Evolutionary conservation across 2,888 invertebrate genomes (phyloP), one percentile per base, ranked within the genome.

Genomic region (Julus scanicus): DNA sequence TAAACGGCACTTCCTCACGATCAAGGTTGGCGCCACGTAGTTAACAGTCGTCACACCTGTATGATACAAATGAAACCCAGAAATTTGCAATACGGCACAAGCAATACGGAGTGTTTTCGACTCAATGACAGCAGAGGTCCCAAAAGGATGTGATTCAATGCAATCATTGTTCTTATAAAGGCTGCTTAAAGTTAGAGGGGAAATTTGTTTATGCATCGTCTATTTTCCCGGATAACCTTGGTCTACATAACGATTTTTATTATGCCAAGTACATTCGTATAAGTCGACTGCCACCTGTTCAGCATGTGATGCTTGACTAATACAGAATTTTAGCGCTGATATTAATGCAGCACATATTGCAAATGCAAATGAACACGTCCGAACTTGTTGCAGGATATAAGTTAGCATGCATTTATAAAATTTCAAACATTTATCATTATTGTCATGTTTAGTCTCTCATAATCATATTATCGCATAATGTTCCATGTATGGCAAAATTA

Each of bases 191-290:
- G 71, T 9, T 11, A 71, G 8, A 71, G 11, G 29, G 2, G 29
- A 71, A 71, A 71, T 71, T 71, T 71, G 29, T 29, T 71, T 29
- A 71, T 71, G 29, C 71, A n/a, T 71, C 13, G n/a, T 71, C 29
- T 11, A 29, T 71, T 71, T 71, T 71, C 29, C 71, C 37, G 71
- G 71, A 29, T 71, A 71, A 29, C 71, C 71, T 71, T 71, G 71
- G 29, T 29, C 71, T 29, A 71, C 71, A 71, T 11, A 71, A 71
- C 53, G 71, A n/a, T 71, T 44, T 44, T 44, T 71, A 37, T 71
- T 29, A 11, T 71, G 71, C 29, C 9, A 29, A 71, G 71, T 71
- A 71, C 71, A 71, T 63, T 37, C 44, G 44, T 44, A 71, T 29
- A 71, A 9, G 9, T 71, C 71, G 71, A n/a, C 29, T 29, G 6